A percentile compares a stretch with the other conserved stretches of the same genome.
These are phyloP conservation scores for Australoheros facetus DNA, from an alignment of 2,797 vertebrate genomes.

Conservation along the genomic window DNA sequence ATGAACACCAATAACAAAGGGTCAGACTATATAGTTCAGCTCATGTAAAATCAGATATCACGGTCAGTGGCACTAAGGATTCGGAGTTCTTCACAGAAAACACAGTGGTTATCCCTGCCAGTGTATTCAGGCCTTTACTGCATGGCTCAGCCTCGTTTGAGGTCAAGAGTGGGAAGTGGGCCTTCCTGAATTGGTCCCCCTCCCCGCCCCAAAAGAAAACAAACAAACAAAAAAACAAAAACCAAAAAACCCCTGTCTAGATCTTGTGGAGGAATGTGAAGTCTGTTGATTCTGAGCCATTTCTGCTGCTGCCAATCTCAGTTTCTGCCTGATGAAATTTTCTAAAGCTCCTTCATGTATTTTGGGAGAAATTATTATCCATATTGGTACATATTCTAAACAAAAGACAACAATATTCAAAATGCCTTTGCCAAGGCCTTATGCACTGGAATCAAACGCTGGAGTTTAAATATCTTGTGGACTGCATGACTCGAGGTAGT, in stretches of 20 bases:
- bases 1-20: background rate
- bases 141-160: constrained; percentile 1
- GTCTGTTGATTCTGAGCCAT: constrained; percentile 66
- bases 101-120: background rate
- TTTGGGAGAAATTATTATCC: constrained; percentile 27
- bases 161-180: constrained; percentile 21
- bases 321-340: constrained; percentile 58
- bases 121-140: constrained; percentile 8
- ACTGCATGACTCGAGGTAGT: constrained; percentile 60
- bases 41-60: background rate
- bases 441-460: constrained; percentile 66
- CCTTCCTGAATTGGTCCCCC: constrained; percentile 28
- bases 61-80: constrained; percentile 17
- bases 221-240: background rate
- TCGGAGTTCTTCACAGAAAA: constrained; percentile 8
- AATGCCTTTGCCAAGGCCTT: constrained; percentile 63
- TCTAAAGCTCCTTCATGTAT: constrained; percentile 46
- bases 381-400: constrained; percentile 31
- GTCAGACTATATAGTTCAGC: background rate
- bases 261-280: constrained; percentile 62
- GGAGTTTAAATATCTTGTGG: constrained; percentile 46
- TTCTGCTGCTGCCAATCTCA: constrained; percentile 65
- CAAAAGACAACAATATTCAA: constrained; percentile 42
- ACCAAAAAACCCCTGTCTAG: background rate
- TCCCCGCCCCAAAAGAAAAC: too few relatives aligned